Evolutionary conservation across 2,113 vertebrate genomes (phyloP), one percentile per base, ranked within the genome.

Genomic region (Eulemur macaco): DNA sequence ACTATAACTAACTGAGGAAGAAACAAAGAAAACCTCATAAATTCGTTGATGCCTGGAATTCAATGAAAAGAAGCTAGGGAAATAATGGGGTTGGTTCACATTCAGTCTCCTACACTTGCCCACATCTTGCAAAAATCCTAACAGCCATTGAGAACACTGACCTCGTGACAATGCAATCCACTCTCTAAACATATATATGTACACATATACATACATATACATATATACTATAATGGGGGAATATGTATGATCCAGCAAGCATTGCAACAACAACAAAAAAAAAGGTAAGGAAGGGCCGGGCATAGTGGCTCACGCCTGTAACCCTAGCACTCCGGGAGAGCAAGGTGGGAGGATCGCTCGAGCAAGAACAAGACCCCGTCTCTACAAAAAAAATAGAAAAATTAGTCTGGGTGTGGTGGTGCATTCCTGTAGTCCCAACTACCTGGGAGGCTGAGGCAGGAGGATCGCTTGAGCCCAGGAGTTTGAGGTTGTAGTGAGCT

Each of bases 11-110:
- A 64, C 1, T 66, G 8, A 81, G 34, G 34, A 80, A 74, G 25
- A 95, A 95, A 95, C 5, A n/a, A 93, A 45, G 42, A 73, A 80
- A 63, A 85, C 37, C 63, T 84, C 20, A 69, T n/a, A 69, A 92
- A 83, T 92, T 34, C 56, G 11, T 54, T 82, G 68, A 60, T 42
- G 82, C 45, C 37, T 91, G 9, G 56, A 82, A 90, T 54, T 90
- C 76, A 77, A 23, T 56, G 21, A 84, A 93, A 92, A 90, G 68
- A 37, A 91, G 52, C 69, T 31, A 77, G 34, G 12, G 6, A 90
- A 76, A 3, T 34, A 39, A 54, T 31, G 9, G 23, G 20, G 54
- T 0, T 91, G 23, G 56, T 39, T 95, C 54, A 69, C 8, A 54
- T 37, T 42, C 47, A 69, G 23, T 82, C 31, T 88, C 80, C 34